Conservation (phyloP, 2,113 vertebrate genomes). For the Lagopus muta region DNA sequence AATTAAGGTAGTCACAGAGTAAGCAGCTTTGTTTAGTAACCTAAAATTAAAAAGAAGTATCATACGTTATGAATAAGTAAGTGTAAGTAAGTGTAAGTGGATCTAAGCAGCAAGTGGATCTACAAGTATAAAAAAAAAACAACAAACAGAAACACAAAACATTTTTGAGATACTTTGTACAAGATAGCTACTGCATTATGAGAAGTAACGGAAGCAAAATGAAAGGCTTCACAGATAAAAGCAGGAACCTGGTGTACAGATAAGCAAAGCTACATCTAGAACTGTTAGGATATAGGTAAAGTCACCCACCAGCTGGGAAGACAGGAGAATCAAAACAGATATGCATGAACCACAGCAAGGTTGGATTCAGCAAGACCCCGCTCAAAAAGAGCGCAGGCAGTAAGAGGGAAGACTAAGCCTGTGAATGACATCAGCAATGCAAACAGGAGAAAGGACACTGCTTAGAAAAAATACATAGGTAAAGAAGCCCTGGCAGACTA, state of each 20-base stretch:
- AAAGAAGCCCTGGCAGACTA: not conserved
- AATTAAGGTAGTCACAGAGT: not conserved
- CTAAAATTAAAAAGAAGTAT: not conserved
- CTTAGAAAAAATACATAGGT: not conserved
- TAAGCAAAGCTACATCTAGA: not conserved
- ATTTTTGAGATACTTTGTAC: not conserved
- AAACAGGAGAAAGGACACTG: not conserved
- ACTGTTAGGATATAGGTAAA: not conserved
- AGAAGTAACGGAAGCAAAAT: not conserved
- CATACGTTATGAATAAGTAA: not conserved
- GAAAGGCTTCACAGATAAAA: not conserved
- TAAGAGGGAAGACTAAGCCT: not conserved
- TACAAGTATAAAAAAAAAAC: not conserved
- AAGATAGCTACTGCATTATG: not conserved
- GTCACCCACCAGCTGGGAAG: not conserved
- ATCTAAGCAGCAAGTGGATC: not conserved
- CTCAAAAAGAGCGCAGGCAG: not conserved
- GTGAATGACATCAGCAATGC: not conserved
- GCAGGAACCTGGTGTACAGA: rapidly evolving
- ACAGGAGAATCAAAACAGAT: not conserved
- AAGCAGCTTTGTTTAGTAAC: not conserved
- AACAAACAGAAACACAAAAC: not conserved
- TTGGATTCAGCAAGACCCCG: not conserved
- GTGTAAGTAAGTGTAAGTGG: not conserved
- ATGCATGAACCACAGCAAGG: not conserved